Evolutionary conservation across 2,888 invertebrate species (phyloP).

Genomic region (Xanthorhoe designata): DNA sequence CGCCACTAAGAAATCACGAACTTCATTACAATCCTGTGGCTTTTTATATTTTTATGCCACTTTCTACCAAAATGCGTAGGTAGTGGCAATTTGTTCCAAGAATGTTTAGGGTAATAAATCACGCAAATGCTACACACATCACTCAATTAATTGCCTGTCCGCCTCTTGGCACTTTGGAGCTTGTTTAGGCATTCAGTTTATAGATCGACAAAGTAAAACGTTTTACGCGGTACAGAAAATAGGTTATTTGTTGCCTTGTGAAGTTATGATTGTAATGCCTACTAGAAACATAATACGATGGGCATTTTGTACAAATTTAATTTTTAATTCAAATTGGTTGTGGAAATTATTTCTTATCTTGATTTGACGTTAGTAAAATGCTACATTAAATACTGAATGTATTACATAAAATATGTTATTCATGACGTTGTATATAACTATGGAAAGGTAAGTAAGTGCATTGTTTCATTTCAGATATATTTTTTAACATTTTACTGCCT

Average conservation of each 20-base stretch:
- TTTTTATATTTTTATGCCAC: not conserved
- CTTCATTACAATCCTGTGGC: not conserved
- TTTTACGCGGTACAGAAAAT: not conserved
- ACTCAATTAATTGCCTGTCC: not conserved
- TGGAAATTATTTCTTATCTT: too few species aligned
- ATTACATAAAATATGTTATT: too few species aligned
- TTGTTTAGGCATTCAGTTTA: not conserved
- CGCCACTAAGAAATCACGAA: too few species aligned
- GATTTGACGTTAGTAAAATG: too few species aligned
- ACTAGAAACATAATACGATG: too few species aligned
- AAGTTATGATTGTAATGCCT: not conserved
- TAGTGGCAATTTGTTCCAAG: not conserved
- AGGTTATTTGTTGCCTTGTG: not conserved
- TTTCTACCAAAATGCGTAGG: not conserved
- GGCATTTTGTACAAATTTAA: too few species aligned
- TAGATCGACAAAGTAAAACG: not conserved
- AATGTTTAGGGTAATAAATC: not conserved
- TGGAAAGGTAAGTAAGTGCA: too few species aligned
- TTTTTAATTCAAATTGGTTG: too few species aligned
- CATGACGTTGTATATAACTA: too few species aligned
- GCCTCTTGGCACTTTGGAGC: not conserved
- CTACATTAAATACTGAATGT: too few species aligned
- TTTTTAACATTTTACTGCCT: too few species aligned
- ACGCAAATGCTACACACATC: slow-evolving; percentile 2
- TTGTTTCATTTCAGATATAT: too few species aligned